Evolutionary conservation across 2,113 vertebrate species (phyloP).

Genomic region (Otolemur garnettii): DNA sequence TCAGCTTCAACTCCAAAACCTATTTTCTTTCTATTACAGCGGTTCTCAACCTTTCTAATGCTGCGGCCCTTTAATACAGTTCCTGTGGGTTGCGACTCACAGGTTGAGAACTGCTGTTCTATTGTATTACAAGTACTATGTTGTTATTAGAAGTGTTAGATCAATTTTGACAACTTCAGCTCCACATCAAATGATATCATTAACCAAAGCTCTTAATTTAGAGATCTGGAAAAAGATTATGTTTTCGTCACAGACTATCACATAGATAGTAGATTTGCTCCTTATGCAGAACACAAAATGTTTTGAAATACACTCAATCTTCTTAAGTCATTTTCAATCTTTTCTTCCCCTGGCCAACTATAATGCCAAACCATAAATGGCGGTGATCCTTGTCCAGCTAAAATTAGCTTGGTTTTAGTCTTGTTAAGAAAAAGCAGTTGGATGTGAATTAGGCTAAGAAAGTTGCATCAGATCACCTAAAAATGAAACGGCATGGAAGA

Average conservation of each 20-base stretch:
- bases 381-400: slow-evolving; percentile 29
- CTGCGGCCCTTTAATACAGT: no score
- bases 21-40: neutral
- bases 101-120: neutral
- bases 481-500: neutral
- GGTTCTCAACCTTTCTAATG: no score
- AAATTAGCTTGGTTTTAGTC: slow-evolving; percentile 57
- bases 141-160: neutral
- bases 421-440: slow-evolving; percentile 2
- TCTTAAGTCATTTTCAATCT: slow-evolving; percentile 33
- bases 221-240: neutral
- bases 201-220: slow-evolving; percentile 57
- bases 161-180: slow-evolving; percentile 29
- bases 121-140: neutral
- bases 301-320: neutral
- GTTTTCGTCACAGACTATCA: neutral
- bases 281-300: neutral
- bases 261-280: neutral
- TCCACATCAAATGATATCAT: neutral
- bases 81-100: no score
- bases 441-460: slow-evolving; percentile 3
- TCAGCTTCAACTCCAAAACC: neutral
- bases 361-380: slow-evolving; percentile 37
- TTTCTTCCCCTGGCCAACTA: neutral
- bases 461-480: neutral